phyloP scores from a whole-genome alignment of 2,797 vertebrate genomes.

The Rhabdophis nuchalis region DNA sequence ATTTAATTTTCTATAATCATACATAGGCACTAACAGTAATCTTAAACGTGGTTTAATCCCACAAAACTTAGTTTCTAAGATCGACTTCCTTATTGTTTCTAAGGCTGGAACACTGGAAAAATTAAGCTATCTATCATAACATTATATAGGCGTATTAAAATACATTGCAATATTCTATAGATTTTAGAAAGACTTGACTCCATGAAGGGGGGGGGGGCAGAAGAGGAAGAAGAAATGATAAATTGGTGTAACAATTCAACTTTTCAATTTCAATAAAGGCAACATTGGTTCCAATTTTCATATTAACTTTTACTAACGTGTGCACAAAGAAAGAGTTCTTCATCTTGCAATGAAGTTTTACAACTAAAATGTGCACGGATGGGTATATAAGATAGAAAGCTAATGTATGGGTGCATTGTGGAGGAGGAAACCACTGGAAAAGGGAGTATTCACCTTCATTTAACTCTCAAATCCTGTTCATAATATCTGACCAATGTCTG shows the following conservation, averaged over 20 bases:
- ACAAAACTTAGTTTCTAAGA: background rate
- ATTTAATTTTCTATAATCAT: background rate
- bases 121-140: background rate
- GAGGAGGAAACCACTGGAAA: background rate
- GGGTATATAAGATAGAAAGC: background rate
- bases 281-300: background rate
- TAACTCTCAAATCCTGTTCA: background rate
- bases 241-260: background rate
- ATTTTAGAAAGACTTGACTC: background rate
- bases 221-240: background rate
- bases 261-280: background rate
- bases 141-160: background rate
- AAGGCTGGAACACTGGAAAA: background rate
- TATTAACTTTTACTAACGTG: background rate
- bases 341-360: background rate
- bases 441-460: background rate
- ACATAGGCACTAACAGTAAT: background rate
- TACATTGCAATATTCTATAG: background rate
- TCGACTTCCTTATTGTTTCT: background rate
- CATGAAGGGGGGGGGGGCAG: background rate
- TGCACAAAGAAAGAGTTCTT: background rate
- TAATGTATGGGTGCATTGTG: background rate
- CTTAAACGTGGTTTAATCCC: background rate
- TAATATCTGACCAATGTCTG: background rate
- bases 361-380: background rate